Evolutionary conservation across 2,797 vertebrate genomes (phyloP).

Genomic region (Mus caroli): DNA sequence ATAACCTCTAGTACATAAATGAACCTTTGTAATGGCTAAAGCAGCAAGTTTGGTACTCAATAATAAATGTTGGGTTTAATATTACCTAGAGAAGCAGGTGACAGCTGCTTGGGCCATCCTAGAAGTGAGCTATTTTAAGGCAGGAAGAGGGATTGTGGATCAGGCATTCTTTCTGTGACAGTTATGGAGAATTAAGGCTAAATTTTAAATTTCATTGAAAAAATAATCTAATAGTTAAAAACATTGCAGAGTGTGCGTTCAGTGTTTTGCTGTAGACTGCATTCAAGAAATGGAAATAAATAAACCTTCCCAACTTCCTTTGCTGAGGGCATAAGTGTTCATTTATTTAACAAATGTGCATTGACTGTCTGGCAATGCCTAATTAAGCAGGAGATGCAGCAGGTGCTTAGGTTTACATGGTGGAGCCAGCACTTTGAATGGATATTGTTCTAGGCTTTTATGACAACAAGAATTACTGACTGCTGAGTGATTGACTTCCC

Average conservation of each 20-base stretch:
- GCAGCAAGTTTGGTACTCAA: neutral
- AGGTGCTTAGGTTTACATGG: conserved; percentile 12
- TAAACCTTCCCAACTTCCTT: neutral
- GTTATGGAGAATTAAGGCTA: neutral
- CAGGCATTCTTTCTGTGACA: neutral
- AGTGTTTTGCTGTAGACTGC: neutral
- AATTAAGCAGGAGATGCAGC: conserved; percentile 19
- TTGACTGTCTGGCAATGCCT: conserved; percentile 21
- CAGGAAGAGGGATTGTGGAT: neutral
- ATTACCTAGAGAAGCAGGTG: neutral
- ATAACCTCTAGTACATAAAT: neutral
- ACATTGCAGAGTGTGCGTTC: neutral
- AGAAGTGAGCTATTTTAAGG: neutral
- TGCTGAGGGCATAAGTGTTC: conserved; percentile 11
- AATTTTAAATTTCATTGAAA: conserved; percentile 28
- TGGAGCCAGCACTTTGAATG: conserved; percentile 56
- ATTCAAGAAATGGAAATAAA: conserved; percentile 7
- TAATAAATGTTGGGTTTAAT: conserved; percentile 8
- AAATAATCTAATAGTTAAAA: conserved; percentile 10
- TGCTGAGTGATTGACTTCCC: conserved; percentile 39
- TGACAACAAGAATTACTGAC: conserved; percentile 42
- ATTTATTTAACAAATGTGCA: conserved; percentile 60
- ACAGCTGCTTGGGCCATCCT: neutral
- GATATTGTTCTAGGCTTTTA: conserved; percentile 55
- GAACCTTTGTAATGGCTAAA: conserved; percentile 41